Percentiles rank a stretch among this genome's conserved stretches.
phyloP scores from a whole-genome alignment of 2,113 vertebrate genomes.

The Regulus satrapa region DNA sequence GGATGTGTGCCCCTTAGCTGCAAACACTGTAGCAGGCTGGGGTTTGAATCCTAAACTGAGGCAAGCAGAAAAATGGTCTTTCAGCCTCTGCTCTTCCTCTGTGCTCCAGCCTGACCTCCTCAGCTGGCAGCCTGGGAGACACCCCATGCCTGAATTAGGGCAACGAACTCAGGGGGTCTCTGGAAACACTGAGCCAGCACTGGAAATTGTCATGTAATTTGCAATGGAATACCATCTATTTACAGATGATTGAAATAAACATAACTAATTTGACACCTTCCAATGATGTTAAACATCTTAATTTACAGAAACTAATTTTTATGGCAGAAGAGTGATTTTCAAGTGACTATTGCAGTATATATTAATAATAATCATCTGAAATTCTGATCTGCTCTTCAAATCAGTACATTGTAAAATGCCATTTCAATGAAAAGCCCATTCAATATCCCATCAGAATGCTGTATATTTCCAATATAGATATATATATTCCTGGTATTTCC shows the following conservation, averaged over 20 bases:
- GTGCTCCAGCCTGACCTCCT: not conserved
- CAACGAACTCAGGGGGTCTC: not conserved
- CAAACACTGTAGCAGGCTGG: not conserved
- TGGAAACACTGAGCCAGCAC: not conserved
- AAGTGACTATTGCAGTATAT: not conserved
- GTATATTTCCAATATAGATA: not conserved
- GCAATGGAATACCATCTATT: not conserved
- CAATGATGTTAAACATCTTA: not conserved
- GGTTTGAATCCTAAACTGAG: not conserved
- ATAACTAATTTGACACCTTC: not conserved
- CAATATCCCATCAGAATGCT: not conserved
- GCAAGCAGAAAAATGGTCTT: not conserved
- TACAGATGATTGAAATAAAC: not conserved
- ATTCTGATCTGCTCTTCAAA: not conserved
- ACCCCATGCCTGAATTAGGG: not conserved
- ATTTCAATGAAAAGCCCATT: not conserved
- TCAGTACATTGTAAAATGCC: not conserved
- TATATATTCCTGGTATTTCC: not conserved
- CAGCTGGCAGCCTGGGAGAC: not conserved
- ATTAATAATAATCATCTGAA: not conserved
- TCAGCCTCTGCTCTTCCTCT: not conserved
- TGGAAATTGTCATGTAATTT: not conserved
- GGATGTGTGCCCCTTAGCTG: not conserved
- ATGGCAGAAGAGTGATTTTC: not conserved
- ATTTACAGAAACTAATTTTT: not conserved